Evolutionary conservation across 2,888 invertebrate genomes (phyloP), one percentile per base, ranked within the genome.

Genomic region (Limenitis camilla): DNA sequence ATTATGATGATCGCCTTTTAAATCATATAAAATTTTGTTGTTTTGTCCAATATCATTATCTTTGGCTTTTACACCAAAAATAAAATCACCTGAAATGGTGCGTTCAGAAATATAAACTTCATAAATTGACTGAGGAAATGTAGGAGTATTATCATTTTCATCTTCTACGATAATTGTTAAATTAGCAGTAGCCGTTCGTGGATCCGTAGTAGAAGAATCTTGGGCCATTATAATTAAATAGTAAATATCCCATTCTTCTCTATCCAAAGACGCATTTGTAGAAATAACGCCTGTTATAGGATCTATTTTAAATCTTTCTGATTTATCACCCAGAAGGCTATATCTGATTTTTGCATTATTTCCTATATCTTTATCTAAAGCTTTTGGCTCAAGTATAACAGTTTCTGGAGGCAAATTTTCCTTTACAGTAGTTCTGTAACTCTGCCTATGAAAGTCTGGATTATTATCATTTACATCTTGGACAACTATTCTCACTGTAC

Each of bases 381-480:
- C 97, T 53, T 90, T 81, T 0, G 96, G 93, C 54, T 91, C 90
- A 6, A 95, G 88, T 3, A 97, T 94, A 67, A 91, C 89, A 0
- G 95, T 93, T 29, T 94, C 94, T 10, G 92, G 76, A 2, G 94
- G 91, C 48, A 93, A 84, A 76, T 98, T 97, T 88, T 98, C 98
- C 61, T 91, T 88, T 0, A 98, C 92, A 44, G 84, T 89, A 0
- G 94, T 93, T 62, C 90, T 91, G 74, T 96, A 96, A 50, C 92
- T 92, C 70, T 94, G 93, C 49, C 93, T 89, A 65, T 92, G 92
- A 76, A 98, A 98, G 66, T 93, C 92, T 0, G 98, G 98, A 62
- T 92, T 92, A 76, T 97, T 96, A 75, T 98, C 98, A 77, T 98
- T 98, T 52, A 96, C 94, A 78, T 98, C 98, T 81, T 96, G 94